Conservation (phyloP, 1,140 invertebrate species). For the Olivierus martensii region DNA sequence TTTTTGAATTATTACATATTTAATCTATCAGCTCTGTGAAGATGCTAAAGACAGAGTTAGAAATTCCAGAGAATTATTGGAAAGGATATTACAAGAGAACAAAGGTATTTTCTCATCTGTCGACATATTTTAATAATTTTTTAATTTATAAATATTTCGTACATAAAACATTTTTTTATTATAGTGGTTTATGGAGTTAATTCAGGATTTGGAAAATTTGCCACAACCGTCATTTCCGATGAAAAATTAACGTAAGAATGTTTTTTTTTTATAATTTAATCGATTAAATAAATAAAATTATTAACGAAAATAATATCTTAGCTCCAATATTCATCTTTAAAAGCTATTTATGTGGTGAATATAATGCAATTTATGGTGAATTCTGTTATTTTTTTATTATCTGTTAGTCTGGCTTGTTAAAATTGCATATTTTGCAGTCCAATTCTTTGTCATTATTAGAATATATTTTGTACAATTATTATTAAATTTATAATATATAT, state of each 20-base stretch:
- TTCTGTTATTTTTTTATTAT: too few species aligned
- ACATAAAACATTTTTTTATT: conserved; percentile 19
- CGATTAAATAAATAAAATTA: background rate
- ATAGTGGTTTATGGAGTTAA: conserved; percentile 57
- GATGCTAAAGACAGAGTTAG: conserved; percentile 41
- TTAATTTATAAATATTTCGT: conserved; percentile 4
- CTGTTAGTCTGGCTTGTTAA: background rate
- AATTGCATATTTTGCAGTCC: background rate
- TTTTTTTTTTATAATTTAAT: background rate
- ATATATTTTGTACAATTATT: background rate
- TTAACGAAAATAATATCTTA: background rate
- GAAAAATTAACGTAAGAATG: conserved; percentile 43
- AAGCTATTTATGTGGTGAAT: too few species aligned
- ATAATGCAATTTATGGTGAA: too few species aligned
- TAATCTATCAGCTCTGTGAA: conserved; percentile 35
- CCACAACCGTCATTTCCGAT: conserved; percentile 41
- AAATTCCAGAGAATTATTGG: conserved; percentile 41
- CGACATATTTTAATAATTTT: background rate
- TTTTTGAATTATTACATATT: too few species aligned
- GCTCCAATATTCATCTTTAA: too few species aligned
- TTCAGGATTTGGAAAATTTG: conserved; percentile 64
- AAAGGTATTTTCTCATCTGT: conserved; percentile 32
- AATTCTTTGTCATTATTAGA: background rate
- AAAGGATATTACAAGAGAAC: conserved; percentile 44
- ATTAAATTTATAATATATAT: background rate